These are phyloP conservation scores for Uromys caudimaculatus DNA, from an alignment of 2,797 vertebrate species.

Conservation along the genomic window DNA sequence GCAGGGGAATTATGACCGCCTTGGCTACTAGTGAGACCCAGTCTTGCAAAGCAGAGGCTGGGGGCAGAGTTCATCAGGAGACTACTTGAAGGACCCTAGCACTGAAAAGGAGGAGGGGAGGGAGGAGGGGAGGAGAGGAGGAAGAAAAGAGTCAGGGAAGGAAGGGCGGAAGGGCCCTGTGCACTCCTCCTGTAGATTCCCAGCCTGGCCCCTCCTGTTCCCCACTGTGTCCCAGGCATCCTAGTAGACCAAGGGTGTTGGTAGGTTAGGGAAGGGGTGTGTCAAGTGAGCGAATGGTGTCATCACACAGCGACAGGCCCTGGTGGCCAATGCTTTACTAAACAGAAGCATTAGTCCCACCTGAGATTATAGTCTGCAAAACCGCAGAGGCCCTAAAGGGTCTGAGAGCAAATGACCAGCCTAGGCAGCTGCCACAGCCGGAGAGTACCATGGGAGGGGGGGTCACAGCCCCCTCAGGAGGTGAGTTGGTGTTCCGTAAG, in stretches of 20 bases:
- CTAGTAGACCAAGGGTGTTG: not conserved
- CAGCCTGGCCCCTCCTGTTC: not conserved
- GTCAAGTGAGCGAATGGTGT: not conserved
- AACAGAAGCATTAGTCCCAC: not conserved
- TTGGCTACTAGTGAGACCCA: not conserved
- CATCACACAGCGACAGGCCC: not conserved
- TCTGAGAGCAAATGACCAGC: not conserved
- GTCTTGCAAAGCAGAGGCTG: not conserved
- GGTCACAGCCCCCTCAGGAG: not conserved
- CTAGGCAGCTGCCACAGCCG: not conserved
- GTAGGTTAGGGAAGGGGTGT: not conserved
- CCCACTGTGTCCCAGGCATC: not conserved
- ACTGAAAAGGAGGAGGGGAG: not conserved
- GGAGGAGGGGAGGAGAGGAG: not conserved
- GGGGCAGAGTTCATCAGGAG: not conserved
- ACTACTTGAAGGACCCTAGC: not conserved
- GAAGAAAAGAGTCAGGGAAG: not conserved
- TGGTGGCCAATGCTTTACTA: not conserved
- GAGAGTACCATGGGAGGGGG: no score
- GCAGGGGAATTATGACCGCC: not conserved
- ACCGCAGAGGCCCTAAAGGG: not conserved
- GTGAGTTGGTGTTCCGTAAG: not conserved
- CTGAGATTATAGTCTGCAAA: not conserved
- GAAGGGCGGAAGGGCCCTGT: fast-evolving
- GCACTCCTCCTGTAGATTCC: not conserved